Evolutionary conservation across 2,113 vertebrate species (phyloP).

Genomic region (Aplodontia rufa): DNA sequence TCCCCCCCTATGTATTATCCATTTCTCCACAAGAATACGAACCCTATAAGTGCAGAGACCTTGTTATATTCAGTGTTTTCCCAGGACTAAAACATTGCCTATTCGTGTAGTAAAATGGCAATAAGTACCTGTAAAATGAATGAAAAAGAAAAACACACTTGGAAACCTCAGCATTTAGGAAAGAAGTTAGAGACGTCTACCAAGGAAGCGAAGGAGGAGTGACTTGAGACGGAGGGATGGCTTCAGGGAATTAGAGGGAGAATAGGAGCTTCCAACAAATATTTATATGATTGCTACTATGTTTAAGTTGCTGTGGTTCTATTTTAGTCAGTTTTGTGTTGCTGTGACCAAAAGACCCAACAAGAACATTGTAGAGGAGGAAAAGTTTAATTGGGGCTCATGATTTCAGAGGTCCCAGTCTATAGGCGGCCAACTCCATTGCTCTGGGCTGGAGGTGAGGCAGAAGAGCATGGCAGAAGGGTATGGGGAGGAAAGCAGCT

Average conservation of each 20-base stretch:
- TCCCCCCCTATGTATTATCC: neutral
- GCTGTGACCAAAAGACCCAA: no score
- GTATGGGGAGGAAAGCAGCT: no score
- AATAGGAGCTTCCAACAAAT: neutral
- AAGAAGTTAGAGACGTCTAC: neutral
- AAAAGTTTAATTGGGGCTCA: no score
- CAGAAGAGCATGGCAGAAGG: no score
- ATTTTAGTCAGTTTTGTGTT: no score
- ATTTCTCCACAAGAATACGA: neutral
- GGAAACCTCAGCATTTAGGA: neutral
- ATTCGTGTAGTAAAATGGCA: neutral
- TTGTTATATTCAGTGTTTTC: neutral
- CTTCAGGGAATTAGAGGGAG: neutral
- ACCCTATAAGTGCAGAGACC: neutral
- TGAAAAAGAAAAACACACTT: neutral
- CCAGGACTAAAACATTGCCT: neutral
- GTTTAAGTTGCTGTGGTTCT: neutral
- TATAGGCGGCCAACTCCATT: no score
- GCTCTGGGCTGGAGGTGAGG: no score
- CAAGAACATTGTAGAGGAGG: no score
- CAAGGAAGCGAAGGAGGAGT: neutral
- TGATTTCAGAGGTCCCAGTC: no score
- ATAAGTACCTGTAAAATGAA: neutral
- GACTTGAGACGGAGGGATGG: neutral
- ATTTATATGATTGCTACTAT: neutral